Base-by-base conservation (phyloP, 2,797 vertebrate genomes). In the Chaetophractus vellerosus region DNA sequence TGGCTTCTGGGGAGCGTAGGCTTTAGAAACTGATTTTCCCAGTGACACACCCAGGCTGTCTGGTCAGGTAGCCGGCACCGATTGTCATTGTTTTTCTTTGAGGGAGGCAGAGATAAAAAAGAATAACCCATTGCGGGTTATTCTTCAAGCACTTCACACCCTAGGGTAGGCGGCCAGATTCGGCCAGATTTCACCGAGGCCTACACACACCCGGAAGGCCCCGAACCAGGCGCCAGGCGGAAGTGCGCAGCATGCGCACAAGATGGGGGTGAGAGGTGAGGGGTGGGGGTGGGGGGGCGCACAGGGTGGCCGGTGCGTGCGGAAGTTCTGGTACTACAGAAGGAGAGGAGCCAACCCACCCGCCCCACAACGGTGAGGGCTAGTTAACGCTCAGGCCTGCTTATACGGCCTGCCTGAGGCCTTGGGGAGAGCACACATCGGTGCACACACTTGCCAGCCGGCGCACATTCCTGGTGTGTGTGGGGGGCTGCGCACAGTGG, bases 41-140 rank as follows among this genome's bases (percentile, higher is more conserved):
- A 97, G 95, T 98, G 98, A 98, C 98, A 98, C 98, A 98, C 98
- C 98, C 98, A 98, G 98, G 98, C 98, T 97, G 93, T 98, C 97
- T 96, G 96, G 76, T 98, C 95, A 96, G 96, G 88, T 98, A 98
- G 97, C 98, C 75, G 48, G 96, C 96, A 97, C 96, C 98, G 93
- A 97, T 75, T 95, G 82, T 76, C 96, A 95, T 93, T 91, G 69
- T 96, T 97, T 98, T 88, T 97, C 86, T 93, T 74, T 85, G 76
- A 88, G 48, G 63, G 48, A 95, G 41, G n/a, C 19, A 16, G 71
- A 59, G 93, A 96, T 36, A 89, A 95, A 95, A 94, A 24, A 31
- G 63, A 95, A 31, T 85, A 79, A 87, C 66, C 31, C 76, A 96
- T 28, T 45, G 1, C 16, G 64, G 45, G 71, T 16, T 68, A 79